A percentile compares a stretch with the other conserved stretches of the same genome.
Conservation (phyloP, 2,113 vertebrate genomes). For the Lonchura striata region DNA sequence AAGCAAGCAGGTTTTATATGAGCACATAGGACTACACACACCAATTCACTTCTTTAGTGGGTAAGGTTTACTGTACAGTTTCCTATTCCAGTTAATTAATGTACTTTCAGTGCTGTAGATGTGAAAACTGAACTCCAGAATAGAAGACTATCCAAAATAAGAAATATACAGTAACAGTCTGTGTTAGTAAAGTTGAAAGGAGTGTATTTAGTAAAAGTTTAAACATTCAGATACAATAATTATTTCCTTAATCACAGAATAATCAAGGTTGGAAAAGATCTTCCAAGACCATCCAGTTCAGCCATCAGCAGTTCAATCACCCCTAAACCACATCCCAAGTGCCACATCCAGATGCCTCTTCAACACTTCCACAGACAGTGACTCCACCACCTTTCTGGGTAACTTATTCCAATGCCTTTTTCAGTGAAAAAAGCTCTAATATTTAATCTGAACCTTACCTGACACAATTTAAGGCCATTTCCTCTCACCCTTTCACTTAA, state of each 20-base stretch:
- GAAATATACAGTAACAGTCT: background rate
- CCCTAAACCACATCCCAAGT: background rate
- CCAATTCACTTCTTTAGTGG: background rate
- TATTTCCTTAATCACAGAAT: background rate
- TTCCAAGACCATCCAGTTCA: background rate
- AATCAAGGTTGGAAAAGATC: background rate
- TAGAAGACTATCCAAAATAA: background rate
- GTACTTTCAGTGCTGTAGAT: background rate
- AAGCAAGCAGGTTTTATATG: background rate
- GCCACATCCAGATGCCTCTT: background rate
- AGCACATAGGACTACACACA: background rate
- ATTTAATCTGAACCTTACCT: background rate
- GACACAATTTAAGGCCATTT: background rate
- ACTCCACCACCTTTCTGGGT: background rate
- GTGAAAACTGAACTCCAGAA: background rate
- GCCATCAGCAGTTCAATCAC: background rate
- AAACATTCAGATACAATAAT: background rate
- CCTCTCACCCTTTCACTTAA: background rate
- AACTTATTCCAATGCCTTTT: background rate
- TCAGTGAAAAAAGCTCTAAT: background rate
- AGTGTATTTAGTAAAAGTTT: background rate
- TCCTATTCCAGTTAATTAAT: background rate
- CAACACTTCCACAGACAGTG: background rate
- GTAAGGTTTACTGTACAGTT: background rate
- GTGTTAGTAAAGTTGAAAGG: background rate